Evolutionary conservation across 2,888 invertebrate species (phyloP), one percentile per base, ranked within the genome.

Genomic region (Anorthoa munda): DNA sequence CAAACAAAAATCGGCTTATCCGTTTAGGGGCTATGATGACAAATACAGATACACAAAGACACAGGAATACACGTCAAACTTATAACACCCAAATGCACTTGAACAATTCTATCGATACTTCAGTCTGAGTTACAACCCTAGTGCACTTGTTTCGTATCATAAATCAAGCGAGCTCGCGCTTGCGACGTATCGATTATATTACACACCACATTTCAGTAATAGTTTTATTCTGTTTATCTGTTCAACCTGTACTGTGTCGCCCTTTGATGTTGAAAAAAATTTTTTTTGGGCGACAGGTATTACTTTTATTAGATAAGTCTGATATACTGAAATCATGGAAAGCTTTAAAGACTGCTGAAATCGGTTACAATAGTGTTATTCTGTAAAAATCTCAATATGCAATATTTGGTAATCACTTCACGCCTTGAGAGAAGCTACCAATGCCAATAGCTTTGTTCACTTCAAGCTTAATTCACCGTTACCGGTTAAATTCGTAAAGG

Each of bases 81-180:
- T 39, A 39, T 9, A 9, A 39, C 2, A 39, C 31, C 31, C 31
- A 39, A 39, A 39, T 39, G 39, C 7, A 4, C n/a, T 59, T 21
- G 0, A n/a, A 23, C 12, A 75, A 63, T 56, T 67, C 48, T 79
- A 85, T 88, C 89, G 88, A 89, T 85, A 87, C 63, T 17, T 31
- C 31, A 7, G 2, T 2, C 23, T 3, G 2, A 4, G 66, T 51
- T 9, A 45, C 90, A 84, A 74, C 91, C 63, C 91, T 91, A 88
- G 50, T 85, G 81, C 92, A 92, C 94, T 95, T 95, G 95, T 86
- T 92, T 86, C 89, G 77, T 83, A 85, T 88, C 91, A 94, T 95
- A 94, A 94, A 94, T 95, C 94, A 95, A 90, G 84, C 89, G 83
- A 87, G 90, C 90, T 91, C 89, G 87, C 88, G 90, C 88, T 86